Percentiles rank a stretch among this genome's conserved stretches.
Evolutionary conservation across 1,140 invertebrate genomes (phyloP).

Genomic region (Bombus superbus): DNA sequence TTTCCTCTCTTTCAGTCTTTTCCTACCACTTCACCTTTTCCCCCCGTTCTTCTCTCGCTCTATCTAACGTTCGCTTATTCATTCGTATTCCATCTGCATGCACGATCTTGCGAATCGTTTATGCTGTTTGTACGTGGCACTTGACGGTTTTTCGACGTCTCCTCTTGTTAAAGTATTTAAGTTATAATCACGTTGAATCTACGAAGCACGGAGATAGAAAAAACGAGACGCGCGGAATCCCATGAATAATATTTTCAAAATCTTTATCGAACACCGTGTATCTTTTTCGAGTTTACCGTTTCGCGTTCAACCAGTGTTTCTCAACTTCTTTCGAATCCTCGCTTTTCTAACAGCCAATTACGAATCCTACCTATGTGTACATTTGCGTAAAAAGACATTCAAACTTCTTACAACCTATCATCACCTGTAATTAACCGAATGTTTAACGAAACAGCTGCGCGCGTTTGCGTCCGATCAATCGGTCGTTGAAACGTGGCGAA

Average conservation of each 20-base stretch:
- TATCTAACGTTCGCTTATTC: constrained; percentile 21
- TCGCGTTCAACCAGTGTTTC: not conserved
- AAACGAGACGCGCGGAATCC: not conserved
- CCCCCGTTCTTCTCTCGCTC: constrained; percentile 38
- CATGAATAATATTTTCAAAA: constrained; percentile 1
- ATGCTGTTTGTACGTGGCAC: constrained; percentile 57
- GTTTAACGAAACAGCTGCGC: too few relatives aligned
- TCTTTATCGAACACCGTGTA: not conserved
- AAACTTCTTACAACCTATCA: too few relatives aligned
- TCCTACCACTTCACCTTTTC: constrained; percentile 32
- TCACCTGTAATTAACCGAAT: too few relatives aligned
- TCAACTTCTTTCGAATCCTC: not conserved
- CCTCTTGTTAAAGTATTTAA: constrained; percentile 41
- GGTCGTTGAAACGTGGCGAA: too few relatives aligned
- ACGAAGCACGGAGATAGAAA: not conserved
- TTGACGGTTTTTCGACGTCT: constrained; percentile 35
- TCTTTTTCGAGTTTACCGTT: not conserved
- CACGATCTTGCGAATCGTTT: constrained; percentile 57
- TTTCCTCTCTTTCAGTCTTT: constrained; percentile 46
- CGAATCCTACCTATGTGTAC: too few relatives aligned
- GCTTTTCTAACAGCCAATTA: too few relatives aligned
- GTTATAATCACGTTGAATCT: constrained; percentile 6
- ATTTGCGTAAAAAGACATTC: too few relatives aligned
- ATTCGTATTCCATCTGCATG: constrained; percentile 36
- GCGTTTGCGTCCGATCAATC: too few relatives aligned